Percentiles rank a stretch among this genome's conserved stretches.
Evolutionary conservation across 2,797 vertebrate species (phyloP).

Genomic region (Acanthornis magna): DNA sequence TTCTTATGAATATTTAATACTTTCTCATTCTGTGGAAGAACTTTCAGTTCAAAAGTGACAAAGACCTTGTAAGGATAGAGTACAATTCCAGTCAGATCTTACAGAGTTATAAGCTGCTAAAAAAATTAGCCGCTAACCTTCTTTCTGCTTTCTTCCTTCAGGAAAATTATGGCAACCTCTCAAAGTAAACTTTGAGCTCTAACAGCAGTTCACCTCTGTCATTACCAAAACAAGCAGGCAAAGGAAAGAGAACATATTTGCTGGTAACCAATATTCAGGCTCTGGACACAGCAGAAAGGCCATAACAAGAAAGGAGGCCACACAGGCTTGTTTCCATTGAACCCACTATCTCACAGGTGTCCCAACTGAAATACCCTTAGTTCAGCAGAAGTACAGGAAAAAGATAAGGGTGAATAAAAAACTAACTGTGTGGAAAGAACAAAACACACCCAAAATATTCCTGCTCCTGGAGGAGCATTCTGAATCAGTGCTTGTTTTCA

Average conservation of each 20-base stretch:
- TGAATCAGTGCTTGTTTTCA: background rate
- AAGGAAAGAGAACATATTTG: background rate
- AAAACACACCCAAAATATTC: background rate
- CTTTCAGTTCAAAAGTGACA: background rate
- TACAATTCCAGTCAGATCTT: background rate
- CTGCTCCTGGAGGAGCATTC: background rate
- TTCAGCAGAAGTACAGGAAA: background rate
- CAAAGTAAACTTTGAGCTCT: background rate
- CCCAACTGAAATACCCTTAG: background rate
- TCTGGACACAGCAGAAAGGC: background rate
- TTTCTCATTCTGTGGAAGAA: background rate
- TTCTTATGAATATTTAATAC: background rate
- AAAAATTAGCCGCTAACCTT: background rate
- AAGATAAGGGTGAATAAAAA: background rate
- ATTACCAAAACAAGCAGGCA: background rate
- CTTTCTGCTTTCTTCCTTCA: background rate
- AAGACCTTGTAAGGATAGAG: background rate
- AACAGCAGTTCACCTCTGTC: background rate
- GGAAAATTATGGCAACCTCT: background rate
- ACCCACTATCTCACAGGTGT: background rate
- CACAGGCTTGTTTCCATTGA: background rate
- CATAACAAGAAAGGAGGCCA: background rate
- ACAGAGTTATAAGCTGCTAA: background rate
- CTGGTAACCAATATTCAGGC: background rate
- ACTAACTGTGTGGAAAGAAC: background rate